phyloP scores from a whole-genome alignment of 1,140 invertebrate genomes.

The Drosophila serrata region DNA sequence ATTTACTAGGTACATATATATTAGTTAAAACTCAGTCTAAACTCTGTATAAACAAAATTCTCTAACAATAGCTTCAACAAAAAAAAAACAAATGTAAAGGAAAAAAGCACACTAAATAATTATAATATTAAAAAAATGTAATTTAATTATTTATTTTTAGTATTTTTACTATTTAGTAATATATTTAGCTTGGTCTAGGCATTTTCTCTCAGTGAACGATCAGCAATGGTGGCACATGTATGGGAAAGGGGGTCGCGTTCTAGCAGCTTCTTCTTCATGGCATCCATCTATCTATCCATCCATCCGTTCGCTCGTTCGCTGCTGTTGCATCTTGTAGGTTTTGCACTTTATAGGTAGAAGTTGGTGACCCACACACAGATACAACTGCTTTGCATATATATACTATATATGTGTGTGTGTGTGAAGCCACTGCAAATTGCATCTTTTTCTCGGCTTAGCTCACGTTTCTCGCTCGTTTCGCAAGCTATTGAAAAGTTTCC shows the following conservation, averaged over 20 bases:
- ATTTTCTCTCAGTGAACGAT: slow-evolving; percentile 12
- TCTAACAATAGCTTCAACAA: too few relatives aligned
- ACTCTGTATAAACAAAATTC: too few relatives aligned
- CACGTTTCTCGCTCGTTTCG: slow-evolving; percentile 67
- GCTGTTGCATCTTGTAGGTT: slow-evolving; percentile 51
- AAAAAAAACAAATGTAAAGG: too few relatives aligned
- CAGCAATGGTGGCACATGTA: slow-evolving; percentile 10
- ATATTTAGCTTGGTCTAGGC: too few relatives aligned
- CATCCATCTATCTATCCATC: slow-evolving; percentile 38
- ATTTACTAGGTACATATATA: too few relatives aligned
- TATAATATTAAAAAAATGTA: too few relatives aligned
- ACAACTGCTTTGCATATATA: background rate
- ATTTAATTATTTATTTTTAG: too few relatives aligned
- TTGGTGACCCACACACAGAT: slow-evolving; percentile 39
- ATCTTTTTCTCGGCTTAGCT: slow-evolving; percentile 61
- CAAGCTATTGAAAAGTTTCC: slow-evolving; percentile 66
- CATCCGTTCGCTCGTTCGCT: slow-evolving; percentile 3
- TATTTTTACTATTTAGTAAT: too few relatives aligned
- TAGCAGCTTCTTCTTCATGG: slow-evolving; percentile 49
- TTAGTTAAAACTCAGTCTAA: too few relatives aligned
- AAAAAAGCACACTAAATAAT: too few relatives aligned
- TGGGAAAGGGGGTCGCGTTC: slow-evolving; percentile 30
- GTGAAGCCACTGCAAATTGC: slow-evolving; percentile 48
- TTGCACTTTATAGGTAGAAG: slow-evolving; percentile 45
- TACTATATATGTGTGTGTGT: slow-evolving; percentile 1